phyloP scores from a whole-genome alignment of 2,888 invertebrate species.

The Trachelus tabidus region DNA sequence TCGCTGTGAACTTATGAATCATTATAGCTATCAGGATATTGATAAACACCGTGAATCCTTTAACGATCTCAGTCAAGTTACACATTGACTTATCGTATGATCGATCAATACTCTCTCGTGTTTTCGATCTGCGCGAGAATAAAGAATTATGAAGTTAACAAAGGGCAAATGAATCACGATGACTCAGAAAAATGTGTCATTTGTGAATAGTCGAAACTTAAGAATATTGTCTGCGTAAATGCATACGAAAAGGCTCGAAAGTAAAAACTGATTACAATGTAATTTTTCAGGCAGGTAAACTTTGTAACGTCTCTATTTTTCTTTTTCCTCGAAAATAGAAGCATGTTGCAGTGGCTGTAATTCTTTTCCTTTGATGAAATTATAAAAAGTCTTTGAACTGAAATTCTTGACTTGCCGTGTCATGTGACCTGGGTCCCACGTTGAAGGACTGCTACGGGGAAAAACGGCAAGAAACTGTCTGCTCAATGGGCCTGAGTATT shows the following conservation, averaged over 20 bases:
- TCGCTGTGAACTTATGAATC: not conserved
- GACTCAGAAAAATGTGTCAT: not conserved
- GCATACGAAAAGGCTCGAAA: not conserved
- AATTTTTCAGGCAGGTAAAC: not conserved
- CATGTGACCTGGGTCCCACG: not conserved
- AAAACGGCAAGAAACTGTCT: not conserved
- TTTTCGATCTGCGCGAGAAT: not conserved
- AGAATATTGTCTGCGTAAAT: not conserved
- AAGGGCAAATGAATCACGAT: not conserved
- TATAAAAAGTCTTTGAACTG: not conserved
- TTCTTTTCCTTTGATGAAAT: not conserved
- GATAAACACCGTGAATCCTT: not conserved
- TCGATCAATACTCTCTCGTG: not conserved
- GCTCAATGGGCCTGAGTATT: not conserved
- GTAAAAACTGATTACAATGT: not conserved
- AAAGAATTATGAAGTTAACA: not conserved
- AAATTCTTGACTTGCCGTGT: not conserved
- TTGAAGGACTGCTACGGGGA: not conserved
- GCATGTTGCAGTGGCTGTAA: not conserved
- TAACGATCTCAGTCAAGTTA: not conserved
- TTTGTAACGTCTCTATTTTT: not conserved
- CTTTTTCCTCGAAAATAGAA: not conserved
- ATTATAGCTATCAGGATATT: not conserved
- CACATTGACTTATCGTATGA: not conserved
- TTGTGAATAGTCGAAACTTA: not conserved